A percentile compares a stretch with the other conserved stretches of the same genome.
These are phyloP conservation scores for Drosophila parvula DNA, from an alignment of 1,140 invertebrate species.

Conservation along the genomic window DNA sequence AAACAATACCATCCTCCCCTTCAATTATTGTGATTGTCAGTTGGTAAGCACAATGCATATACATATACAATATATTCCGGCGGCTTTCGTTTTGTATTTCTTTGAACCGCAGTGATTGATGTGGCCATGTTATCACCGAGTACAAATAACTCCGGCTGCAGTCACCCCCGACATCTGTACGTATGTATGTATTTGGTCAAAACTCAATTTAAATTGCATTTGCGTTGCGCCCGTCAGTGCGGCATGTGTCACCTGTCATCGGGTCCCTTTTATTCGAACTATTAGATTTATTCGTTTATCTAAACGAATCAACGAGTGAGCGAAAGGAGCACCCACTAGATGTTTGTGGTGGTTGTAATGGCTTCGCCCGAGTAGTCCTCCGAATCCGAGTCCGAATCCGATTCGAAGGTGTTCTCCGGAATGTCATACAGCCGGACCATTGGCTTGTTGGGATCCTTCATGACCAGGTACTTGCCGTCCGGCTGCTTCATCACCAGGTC, in stretches of 20 bases:
- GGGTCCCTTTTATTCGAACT: slow-evolving; percentile 46
- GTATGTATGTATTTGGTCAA: slow-evolving; percentile 51
- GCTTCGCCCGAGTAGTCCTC: slow-evolving; percentile 90
- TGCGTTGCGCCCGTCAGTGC: slow-evolving; percentile 46
- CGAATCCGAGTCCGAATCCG: slow-evolving; percentile 94
- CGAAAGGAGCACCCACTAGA: slow-evolving; percentile 3
- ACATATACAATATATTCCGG: slow-evolving; percentile 71
- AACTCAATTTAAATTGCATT: slow-evolving; percentile 81
- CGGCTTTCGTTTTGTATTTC: slow-evolving; percentile 64
- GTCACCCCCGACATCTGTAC: slow-evolving; percentile 28
- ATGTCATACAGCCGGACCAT: slow-evolving; percentile 98
- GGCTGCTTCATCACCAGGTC: slow-evolving; percentile 99
- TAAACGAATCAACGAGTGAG: slow-evolving; percentile 11
- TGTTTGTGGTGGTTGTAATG: slow-evolving; percentile 8
- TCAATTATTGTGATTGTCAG: slow-evolving; percentile 65
- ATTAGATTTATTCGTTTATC: slow-evolving; percentile 31
- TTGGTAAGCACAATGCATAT: slow-evolving; percentile 52
- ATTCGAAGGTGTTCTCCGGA: slow-evolving; percentile 98
- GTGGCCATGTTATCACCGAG: slow-evolving; percentile 73
- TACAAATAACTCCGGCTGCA: slow-evolving; percentile 71
- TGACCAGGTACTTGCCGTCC: slow-evolving; percentile 98
- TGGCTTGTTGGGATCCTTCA: slow-evolving; percentile 99
- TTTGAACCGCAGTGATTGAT: slow-evolving; percentile 80
- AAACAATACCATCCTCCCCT: slow-evolving; percentile 22
- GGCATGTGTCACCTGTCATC: slow-evolving; percentile 56